Evolutionary conservation across 2,113 vertebrate species (phyloP).

Genomic region (Istiophorus platypterus): DNA sequence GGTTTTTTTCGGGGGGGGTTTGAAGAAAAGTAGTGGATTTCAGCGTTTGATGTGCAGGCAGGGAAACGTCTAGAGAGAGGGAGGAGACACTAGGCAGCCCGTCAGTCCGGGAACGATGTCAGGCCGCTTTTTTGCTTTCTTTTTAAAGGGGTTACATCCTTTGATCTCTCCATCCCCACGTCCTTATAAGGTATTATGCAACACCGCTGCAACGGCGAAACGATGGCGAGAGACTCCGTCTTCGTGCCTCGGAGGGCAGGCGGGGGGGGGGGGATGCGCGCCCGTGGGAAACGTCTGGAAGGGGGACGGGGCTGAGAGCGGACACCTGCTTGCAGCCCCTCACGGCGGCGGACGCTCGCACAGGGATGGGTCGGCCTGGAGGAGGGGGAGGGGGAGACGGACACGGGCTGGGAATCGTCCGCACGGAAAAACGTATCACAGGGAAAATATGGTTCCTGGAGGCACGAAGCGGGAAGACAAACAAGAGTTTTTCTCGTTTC

Average conservation of each 20-base stretch:
- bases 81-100: neutral
- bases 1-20: no score
- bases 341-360: no score
- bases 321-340: slow-evolving; percentile 62
- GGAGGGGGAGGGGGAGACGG: slow-evolving; percentile 5
- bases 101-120: slow-evolving; percentile 22
- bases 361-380: no score
- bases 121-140: slow-evolving; percentile 19
- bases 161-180: slow-evolving; percentile 50
- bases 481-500: neutral
- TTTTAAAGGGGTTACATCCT: slow-evolving; percentile 39
- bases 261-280: slow-evolving; percentile 5
- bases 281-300: slow-evolving; percentile 35
- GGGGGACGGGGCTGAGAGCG: slow-evolving; percentile 40
- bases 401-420: neutral
- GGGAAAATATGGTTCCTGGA: slow-evolving; percentile 11
- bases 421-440: no score
- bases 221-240: slow-evolving; percentile 57
- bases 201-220: slow-evolving; percentile 36
- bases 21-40: neutral
- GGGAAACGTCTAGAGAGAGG: neutral
- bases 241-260: slow-evolving; percentile 29
- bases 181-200: slow-evolving; percentile 74
- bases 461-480: slow-evolving; percentile 11
- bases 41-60: neutral